These are phyloP conservation scores for Grapholita molesta DNA, from an alignment of 1,140 invertebrate genomes.

Conservation along the genomic window DNA sequence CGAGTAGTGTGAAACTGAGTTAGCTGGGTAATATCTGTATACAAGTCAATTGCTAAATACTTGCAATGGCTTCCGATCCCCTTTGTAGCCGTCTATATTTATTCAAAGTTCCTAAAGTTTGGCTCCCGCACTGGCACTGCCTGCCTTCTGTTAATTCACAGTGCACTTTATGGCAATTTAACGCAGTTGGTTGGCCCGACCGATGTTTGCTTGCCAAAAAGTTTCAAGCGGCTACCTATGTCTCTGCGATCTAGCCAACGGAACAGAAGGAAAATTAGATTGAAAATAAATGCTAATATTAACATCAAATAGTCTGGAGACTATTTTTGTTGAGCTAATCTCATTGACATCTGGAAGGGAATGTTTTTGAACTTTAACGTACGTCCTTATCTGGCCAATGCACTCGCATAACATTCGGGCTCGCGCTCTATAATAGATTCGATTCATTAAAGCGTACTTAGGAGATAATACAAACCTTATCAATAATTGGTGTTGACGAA, in stretches of 20 bases:
- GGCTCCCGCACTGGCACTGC: conserved; percentile 33
- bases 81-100: conserved; percentile 28
- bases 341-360: not conserved
- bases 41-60: not conserved
- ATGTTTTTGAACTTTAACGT: too few relatives aligned
- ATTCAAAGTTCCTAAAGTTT: conserved; percentile 32
- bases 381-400: too few relatives aligned
- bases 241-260: not conserved
- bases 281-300: not conserved
- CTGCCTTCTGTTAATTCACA: conserved; percentile 51
- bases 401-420: too few relatives aligned
- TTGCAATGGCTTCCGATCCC: not conserved
- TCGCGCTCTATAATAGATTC: not conserved
- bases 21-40: not conserved
- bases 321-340: not conserved
- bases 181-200: conserved; percentile 36
- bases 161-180: conserved; percentile 55
- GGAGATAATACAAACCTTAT: conserved; percentile 40
- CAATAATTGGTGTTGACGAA: conserved; percentile 60
- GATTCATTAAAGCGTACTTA: not conserved
- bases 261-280: not conserved
- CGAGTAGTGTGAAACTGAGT: too few relatives aligned
- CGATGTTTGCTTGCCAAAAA: conserved; percentile 48
- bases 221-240: conserved; percentile 20
- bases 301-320: not conserved